phyloP scores from a whole-genome alignment of 2,113 vertebrate species.

The Copsychus sechellarum region DNA sequence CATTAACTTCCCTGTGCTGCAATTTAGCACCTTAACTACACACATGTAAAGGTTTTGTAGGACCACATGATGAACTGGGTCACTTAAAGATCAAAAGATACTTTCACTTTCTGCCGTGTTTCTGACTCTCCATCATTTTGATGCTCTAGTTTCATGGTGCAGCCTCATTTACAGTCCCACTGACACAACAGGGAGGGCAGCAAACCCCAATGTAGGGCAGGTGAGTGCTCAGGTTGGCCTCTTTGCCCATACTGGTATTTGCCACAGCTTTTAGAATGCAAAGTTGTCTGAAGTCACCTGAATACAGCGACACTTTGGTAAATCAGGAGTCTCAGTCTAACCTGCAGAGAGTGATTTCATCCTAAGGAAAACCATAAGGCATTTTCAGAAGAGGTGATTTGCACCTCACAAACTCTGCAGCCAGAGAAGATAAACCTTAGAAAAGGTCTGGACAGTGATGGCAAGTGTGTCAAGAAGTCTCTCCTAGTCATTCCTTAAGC shows the following conservation, averaged over 20 bases:
- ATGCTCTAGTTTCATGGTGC: background rate
- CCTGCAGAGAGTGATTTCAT: background rate
- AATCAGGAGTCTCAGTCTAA: background rate
- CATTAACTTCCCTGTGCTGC: background rate
- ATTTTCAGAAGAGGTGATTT: background rate
- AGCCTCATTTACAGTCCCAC: background rate
- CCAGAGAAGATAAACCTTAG: background rate
- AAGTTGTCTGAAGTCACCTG: background rate
- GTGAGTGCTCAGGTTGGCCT: background rate
- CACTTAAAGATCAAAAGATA: background rate
- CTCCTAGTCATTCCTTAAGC: background rate
- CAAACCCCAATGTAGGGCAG: rapidly evolving
- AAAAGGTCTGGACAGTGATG: background rate
- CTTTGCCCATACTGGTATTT: background rate
- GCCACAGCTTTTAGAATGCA: background rate
- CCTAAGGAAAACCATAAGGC: background rate
- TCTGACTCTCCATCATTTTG: background rate
- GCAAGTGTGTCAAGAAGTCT: background rate
- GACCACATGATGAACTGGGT: background rate
- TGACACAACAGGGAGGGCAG: background rate
- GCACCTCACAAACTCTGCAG: background rate
- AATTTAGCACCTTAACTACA: background rate
- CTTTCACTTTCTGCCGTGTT: background rate
- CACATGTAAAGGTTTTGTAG: background rate
- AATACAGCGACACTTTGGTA: rapidly evolving